Conservation (phyloP, 2,797 vertebrate genomes). For the Tapera naevia region DNA sequence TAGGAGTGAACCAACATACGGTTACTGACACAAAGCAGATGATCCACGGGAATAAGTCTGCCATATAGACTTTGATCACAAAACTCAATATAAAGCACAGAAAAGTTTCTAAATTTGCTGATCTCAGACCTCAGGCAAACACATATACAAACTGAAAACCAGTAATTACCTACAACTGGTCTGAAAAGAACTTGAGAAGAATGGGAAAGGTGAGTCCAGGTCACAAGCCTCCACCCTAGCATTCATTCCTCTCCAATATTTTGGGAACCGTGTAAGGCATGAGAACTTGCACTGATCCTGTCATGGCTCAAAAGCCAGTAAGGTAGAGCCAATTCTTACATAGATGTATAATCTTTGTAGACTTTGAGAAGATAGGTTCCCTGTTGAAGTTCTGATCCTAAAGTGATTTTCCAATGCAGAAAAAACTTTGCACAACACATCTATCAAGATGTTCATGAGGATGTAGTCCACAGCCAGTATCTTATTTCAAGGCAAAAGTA, state of each 20-base stretch:
- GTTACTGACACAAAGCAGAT: slow-evolving; percentile 40
- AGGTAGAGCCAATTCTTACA: background rate
- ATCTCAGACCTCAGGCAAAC: slow-evolving; percentile 18
- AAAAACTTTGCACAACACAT: background rate
- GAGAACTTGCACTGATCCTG: background rate
- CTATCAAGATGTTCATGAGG: background rate
- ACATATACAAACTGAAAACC: background rate
- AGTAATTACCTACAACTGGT: background rate
- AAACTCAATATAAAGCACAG: background rate
- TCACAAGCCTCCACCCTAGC: background rate
- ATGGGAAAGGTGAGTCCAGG: background rate
- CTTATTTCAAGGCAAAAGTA: background rate
- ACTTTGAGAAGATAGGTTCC: background rate
- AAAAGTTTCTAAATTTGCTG: slow-evolving; percentile 42
- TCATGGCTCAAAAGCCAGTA: background rate
- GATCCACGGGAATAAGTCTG: slow-evolving; percentile 5
- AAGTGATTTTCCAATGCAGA: background rate
- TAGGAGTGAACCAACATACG: slow-evolving; percentile 17
- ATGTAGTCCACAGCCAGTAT: background rate
- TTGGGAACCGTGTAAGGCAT: background rate
- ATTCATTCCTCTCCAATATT: background rate
- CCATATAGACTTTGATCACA: slow-evolving; percentile 27
- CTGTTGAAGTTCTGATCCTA: background rate
- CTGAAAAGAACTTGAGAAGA: background rate
- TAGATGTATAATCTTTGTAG: background rate